Conservation (phyloP, 2,797 vertebrate genomes). For the Garrulus glandarius region DNA sequence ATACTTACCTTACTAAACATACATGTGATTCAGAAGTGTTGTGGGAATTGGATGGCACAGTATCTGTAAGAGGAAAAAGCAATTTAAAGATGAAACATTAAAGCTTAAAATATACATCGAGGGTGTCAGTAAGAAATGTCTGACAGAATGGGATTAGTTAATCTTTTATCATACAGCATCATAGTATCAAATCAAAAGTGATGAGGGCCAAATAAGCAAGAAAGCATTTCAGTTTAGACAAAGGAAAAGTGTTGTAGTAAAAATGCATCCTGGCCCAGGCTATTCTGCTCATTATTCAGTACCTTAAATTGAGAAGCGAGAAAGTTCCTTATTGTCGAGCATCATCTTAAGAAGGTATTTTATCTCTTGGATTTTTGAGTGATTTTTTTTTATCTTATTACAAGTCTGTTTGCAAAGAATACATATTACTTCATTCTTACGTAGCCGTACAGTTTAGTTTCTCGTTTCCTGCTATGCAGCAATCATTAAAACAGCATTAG, state of each 20-base stretch:
- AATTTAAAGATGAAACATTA: not conserved
- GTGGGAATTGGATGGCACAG: not conserved
- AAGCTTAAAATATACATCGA: not conserved
- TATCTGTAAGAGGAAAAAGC: not conserved
- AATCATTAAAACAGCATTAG: not conserved
- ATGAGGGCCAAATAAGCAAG: not conserved
- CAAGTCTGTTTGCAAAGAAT: not conserved
- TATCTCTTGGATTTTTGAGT: not conserved
- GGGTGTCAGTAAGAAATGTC: not conserved
- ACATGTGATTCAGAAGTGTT: not conserved
- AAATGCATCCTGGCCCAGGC: not conserved
- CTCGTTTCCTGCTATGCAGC: not conserved
- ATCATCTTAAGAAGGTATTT: not conserved
- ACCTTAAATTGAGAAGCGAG: not conserved
- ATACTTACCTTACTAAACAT: not conserved
- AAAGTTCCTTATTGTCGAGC: not conserved
- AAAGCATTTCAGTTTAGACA: not conserved
- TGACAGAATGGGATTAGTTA: not conserved
- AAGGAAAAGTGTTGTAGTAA: not conserved
- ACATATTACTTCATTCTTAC: not conserved
- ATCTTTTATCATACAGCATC: not conserved
- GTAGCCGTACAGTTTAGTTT: not conserved
- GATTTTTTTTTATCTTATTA: not conserved
- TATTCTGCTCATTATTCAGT: not conserved
- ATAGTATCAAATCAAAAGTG: not conserved